phyloP scores from a whole-genome alignment of 2,888 invertebrate species.

The Andrena chrysosceles region DNA sequence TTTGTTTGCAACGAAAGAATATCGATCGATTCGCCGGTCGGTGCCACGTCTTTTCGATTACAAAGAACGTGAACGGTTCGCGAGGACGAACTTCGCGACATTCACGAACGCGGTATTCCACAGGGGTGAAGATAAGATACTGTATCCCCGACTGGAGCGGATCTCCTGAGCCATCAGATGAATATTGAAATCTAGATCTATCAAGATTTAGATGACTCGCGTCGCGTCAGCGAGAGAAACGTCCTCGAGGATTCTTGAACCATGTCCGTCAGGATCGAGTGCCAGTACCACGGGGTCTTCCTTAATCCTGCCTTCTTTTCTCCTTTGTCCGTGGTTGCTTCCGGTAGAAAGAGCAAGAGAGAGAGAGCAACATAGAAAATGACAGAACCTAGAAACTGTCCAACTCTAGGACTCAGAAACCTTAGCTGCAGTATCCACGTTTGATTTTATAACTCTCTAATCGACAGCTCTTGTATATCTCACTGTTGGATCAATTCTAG shows the following conservation, averaged over 20 bases:
- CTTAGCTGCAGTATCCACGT: not conserved
- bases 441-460: not conserved
- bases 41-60: not conserved
- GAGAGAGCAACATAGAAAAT: not conserved
- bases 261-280: slow-evolving; percentile 27
- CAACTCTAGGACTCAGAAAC: not conserved
- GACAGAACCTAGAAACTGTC: not conserved
- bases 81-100: not conserved
- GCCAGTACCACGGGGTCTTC: slow-evolving; percentile 63
- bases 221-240: slow-evolving; percentile 24
- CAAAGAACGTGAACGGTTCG: not conserved
- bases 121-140: not conserved
- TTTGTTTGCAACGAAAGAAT: not conserved
- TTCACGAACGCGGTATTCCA: not conserved
- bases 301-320: slow-evolving; percentile 41
- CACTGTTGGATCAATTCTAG: not conserved
- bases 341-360: not conserved
- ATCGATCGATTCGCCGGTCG: too few relatives aligned
- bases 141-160: not conserved
- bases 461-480: not conserved
- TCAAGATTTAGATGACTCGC: slow-evolving; percentile 1
- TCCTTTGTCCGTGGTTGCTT: slow-evolving; percentile 16
- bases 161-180: not conserved
- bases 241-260: slow-evolving; percentile 29
- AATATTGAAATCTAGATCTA: not conserved